phyloP scores from a whole-genome alignment of 2,888 invertebrate genomes.

The Melanargia galathea region DNA sequence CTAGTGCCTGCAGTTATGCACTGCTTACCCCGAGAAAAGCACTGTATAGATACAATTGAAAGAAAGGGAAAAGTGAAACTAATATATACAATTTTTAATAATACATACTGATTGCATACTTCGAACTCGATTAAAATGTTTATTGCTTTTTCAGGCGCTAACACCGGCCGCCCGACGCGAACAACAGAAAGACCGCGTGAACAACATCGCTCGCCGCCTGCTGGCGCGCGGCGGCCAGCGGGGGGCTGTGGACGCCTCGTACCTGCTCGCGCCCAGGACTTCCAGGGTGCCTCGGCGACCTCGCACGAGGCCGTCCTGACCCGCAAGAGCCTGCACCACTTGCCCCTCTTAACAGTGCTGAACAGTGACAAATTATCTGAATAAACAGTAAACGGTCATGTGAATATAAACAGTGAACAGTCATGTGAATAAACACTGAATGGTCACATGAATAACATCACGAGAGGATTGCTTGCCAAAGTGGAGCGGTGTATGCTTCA shows the following conservation, averaged over 20 bases:
- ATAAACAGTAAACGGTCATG: no score
- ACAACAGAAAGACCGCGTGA: conserved; percentile 68
- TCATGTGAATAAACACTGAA: no score
- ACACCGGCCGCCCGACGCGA: conserved; percentile 43
- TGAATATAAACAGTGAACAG: no score
- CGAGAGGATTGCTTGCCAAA: no score
- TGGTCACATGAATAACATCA: no score
- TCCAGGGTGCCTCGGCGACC: conserved; percentile 43
- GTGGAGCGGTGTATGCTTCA: no score
- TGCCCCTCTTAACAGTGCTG: conserved; percentile 26
- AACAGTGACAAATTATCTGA: background rate
- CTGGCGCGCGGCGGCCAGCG: conserved; percentile 57
- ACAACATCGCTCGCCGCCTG: conserved; percentile 66
- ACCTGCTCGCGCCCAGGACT: conserved; percentile 61
- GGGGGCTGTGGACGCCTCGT: conserved; percentile 64
- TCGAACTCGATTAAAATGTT: background rate
- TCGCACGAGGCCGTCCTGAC: conserved; percentile 45
- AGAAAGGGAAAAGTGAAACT: no score
- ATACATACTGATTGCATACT: background rate
- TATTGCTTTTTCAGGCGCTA: conserved; percentile 28
- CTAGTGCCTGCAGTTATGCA: no score
- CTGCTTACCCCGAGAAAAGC: no score
- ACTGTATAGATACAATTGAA: no score
- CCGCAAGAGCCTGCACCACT: conserved; percentile 39
- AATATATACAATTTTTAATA: no score